Conservation (phyloP, 2,797 vertebrate species). For the Muraenolepis orangiensis region DNA sequence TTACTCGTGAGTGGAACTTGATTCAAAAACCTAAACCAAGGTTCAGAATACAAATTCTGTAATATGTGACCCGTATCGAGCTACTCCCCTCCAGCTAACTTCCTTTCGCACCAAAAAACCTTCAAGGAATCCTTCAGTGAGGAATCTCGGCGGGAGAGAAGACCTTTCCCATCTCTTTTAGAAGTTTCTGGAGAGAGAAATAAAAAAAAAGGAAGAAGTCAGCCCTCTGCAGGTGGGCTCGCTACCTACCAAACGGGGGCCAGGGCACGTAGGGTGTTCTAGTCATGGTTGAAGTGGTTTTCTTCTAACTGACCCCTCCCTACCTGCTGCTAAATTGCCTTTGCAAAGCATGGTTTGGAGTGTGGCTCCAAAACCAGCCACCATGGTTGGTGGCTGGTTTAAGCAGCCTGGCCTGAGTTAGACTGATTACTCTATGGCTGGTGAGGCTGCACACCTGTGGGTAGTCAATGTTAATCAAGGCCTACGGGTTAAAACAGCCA, state of each 20-base stretch:
- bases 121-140: not conserved
- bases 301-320: too few relatives aligned
- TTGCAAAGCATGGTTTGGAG: too few relatives aligned
- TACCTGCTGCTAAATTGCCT: too few relatives aligned
- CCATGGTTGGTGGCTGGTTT: too few relatives aligned
- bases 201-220: not conserved
- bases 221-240: not conserved
- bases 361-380: too few relatives aligned
- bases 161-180: not conserved
- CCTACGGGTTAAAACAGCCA: too few relatives aligned
- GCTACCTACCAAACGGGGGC: not conserved
- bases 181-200: not conserved
- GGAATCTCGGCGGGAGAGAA: not conserved
- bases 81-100: not conserved
- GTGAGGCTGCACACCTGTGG: too few relatives aligned
- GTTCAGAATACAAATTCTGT: not conserved
- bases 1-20: not conserved
- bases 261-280: not conserved
- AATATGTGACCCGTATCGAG: not conserved
- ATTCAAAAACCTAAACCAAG: not conserved
- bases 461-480: too few relatives aligned
- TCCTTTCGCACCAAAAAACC: not conserved
- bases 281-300: not conserved
- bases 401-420: too few relatives aligned
- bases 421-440: too few relatives aligned